phyloP scores from a whole-genome alignment of 1,140 invertebrate genomes.

The Bombus sylvicola region DNA sequence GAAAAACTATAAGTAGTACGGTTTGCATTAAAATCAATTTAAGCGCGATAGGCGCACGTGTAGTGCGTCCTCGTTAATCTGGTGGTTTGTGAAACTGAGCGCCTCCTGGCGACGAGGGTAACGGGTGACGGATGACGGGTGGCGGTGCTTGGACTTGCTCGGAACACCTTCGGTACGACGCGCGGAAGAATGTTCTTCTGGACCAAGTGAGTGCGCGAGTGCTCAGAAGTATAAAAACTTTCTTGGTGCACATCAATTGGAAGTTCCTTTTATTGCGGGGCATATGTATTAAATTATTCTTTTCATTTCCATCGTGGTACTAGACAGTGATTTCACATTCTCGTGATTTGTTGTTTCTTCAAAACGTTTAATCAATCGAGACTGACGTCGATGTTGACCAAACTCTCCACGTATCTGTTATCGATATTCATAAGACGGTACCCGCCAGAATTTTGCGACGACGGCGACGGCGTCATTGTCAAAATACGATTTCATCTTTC shows the following conservation, averaged over 20 bases:
- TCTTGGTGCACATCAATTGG: slow-evolving; percentile 29
- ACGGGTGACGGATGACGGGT: slow-evolving; percentile 46
- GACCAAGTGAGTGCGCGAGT: slow-evolving; percentile 54
- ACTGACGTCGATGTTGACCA: slow-evolving; percentile 44
- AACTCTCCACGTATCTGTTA: not conserved
- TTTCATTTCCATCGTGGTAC: not conserved
- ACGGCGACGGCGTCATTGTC: slow-evolving; percentile 55
- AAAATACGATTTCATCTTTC: slow-evolving; percentile 11
- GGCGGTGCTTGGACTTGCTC: slow-evolving; percentile 54
- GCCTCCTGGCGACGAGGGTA: slow-evolving; percentile 66
- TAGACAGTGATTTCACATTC: slow-evolving; percentile 16
- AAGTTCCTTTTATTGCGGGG: not conserved
- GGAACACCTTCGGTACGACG: slow-evolving; percentile 56
- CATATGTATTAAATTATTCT: not conserved
- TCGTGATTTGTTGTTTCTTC: not conserved
- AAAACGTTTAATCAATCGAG: slow-evolving; percentile 14
- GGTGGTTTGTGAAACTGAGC: slow-evolving; percentile 45
- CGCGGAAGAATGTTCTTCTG: slow-evolving; percentile 59
- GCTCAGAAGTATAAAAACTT: slow-evolving; percentile 27
- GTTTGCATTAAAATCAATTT: slow-evolving; percentile 56
- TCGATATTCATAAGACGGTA: slow-evolving; percentile 21
- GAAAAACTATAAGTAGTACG: slow-evolving; percentile 10
- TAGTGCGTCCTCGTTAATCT: slow-evolving; percentile 27
- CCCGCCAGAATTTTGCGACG: slow-evolving; percentile 12
- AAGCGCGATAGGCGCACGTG: slow-evolving; percentile 50